Evolutionary conservation across 2,113 vertebrate genomes (phyloP).

Genomic region (Channa maculata): DNA sequence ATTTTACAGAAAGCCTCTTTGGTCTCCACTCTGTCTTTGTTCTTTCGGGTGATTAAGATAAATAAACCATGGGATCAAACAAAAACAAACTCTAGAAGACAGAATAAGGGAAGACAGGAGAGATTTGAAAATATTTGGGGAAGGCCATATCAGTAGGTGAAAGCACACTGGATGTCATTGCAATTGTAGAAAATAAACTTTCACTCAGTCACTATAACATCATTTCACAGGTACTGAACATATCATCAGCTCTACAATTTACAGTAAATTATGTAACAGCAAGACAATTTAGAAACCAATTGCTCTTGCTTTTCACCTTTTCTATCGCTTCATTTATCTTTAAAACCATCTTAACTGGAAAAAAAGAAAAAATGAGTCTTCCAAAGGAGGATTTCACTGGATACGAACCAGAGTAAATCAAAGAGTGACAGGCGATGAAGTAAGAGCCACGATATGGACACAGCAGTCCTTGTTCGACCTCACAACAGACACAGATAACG

Average conservation of each 20-base stretch:
- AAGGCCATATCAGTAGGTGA: constrained; percentile 29
- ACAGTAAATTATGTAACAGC: constrained; percentile 16
- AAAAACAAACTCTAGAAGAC: constrained; percentile 51
- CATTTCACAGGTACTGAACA: constrained; percentile 50
- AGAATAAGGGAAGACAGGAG: constrained; percentile 12
- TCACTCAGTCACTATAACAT: constrained; percentile 28
- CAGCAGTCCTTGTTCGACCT: constrained; percentile 61
- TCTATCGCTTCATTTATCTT: constrained; percentile 32
- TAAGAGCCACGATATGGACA: constrained; percentile 36
- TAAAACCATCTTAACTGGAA: constrained; percentile 24
- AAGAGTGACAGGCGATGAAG: constrained; percentile 46
- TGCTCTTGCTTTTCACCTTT: constrained; percentile 29
- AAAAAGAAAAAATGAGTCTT: constrained; percentile 6
- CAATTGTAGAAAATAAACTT: constrained; percentile 58
- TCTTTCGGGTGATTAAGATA: constrained; percentile 64
- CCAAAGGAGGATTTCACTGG: constrained; percentile 36
- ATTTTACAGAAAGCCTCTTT: constrained; percentile 49
- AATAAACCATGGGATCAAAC: constrained; percentile 62
- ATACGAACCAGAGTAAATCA: constrained; percentile 51
- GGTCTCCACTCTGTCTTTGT: constrained; percentile 53
- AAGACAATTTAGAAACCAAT: constrained; percentile 31
- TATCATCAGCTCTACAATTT: constrained; percentile 22
- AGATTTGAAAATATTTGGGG: constrained; percentile 28
- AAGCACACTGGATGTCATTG: constrained; percentile 25
- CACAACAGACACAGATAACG: constrained; percentile 42